These are phyloP conservation scores for Drosophila siamana DNA, from an alignment of 2,888 invertebrate genomes.

Conservation along the genomic window DNA sequence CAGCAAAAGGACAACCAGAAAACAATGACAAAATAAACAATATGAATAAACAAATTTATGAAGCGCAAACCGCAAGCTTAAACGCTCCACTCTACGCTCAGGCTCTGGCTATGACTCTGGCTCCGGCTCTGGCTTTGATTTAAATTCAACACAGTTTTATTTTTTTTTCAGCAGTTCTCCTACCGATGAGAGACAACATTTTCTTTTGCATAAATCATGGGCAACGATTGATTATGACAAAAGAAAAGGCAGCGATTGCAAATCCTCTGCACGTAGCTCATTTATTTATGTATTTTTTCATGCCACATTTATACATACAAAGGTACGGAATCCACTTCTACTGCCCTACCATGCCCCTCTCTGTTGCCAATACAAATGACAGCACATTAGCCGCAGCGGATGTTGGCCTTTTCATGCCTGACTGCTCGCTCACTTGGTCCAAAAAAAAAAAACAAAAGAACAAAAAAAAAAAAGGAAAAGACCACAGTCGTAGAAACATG, in stretches of 20 bases:
- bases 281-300: slow-evolving; percentile 72
- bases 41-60: slow-evolving; percentile 71
- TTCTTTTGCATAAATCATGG: slow-evolving; percentile 60
- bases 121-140: slow-evolving; percentile 52
- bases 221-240: slow-evolving; percentile 62
- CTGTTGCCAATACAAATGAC: slow-evolving; percentile 56
- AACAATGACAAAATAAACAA: slow-evolving; percentile 27
- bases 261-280: slow-evolving; percentile 71
- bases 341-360: slow-evolving; percentile 12
- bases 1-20: slow-evolving; percentile 47
- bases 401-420: slow-evolving; percentile 76
- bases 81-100: slow-evolving; percentile 36
- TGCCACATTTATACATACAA: slow-evolving; percentile 55
- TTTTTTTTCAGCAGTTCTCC: slow-evolving; percentile 5
- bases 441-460: slow-evolving; percentile 18
- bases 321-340: slow-evolving; percentile 57
- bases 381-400: slow-evolving; percentile 77
- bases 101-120: too few relatives aligned
- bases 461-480: background rate
- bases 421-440: slow-evolving; percentile 51
- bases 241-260: slow-evolving; percentile 41
- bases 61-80: slow-evolving; percentile 64
- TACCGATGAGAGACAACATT: slow-evolving; percentile 31
- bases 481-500: slow-evolving; percentile 29
- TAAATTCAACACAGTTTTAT: slow-evolving; percentile 50